These are phyloP conservation scores for Halocaridina rubra DNA, from an alignment of 2,888 invertebrate genomes.

Conservation along the genomic window DNA sequence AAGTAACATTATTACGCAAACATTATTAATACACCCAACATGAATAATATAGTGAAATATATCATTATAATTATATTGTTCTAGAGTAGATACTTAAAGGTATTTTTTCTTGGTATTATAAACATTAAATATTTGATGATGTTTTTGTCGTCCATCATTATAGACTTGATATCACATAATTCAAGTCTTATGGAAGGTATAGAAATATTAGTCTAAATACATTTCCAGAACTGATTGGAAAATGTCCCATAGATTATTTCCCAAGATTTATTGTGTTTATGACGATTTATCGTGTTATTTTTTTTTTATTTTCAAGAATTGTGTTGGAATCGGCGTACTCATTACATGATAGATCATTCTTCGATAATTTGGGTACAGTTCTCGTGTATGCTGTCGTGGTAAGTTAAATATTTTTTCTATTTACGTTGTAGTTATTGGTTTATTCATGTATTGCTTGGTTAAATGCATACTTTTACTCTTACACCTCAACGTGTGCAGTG, in stretches of 20 bases:
- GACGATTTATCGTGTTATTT: not conserved
- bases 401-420: too few species aligned
- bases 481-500: too few species aligned
- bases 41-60: not conserved
- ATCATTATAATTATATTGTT: conserved; percentile 3
- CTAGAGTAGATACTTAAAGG: not conserved
- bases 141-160: not conserved
- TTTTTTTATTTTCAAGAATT: conserved; percentile 67
- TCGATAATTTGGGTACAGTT: conserved; percentile 72
- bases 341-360: conserved; percentile 72
- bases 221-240: not conserved
- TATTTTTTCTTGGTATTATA: not conserved
- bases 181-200: not conserved
- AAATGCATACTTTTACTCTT: not conserved
- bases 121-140: not conserved
- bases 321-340: conserved; percentile 73
- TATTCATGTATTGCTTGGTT: conserved; percentile 68
- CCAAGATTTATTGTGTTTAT: not conserved
- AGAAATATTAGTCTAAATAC: too few species aligned
- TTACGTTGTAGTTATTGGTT: too few species aligned
- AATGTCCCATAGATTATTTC: not conserved
- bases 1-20: conserved; percentile 65
- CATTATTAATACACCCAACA: not conserved
- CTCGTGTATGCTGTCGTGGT: conserved; percentile 72
- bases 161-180: not conserved